phyloP scores from a whole-genome alignment of 30 jellyfish, hydroid and myxozoan species.

The Cassiopea andromeda region DNA sequence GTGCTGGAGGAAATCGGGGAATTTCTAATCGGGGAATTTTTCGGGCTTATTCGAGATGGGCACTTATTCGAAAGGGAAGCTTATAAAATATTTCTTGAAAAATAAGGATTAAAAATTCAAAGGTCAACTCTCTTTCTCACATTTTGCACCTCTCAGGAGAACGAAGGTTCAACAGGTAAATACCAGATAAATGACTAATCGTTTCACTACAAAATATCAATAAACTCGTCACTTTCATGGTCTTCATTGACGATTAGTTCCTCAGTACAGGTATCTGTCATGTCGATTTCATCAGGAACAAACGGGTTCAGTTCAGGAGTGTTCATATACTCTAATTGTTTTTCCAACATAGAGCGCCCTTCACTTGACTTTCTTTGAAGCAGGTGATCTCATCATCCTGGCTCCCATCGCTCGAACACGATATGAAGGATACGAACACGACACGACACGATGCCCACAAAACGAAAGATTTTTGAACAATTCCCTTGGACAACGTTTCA shows the following conservation, averaged over 20 bases:
- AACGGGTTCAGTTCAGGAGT: constrained; percentile 79
- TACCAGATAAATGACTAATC: background rate
- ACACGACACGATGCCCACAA: constrained; percentile 26
- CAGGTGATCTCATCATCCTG: constrained; percentile 83
- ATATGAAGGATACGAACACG: background rate
- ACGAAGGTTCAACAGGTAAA: too few relatives aligned
- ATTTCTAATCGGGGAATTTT: too few relatives aligned
- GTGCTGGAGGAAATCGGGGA: too few relatives aligned
- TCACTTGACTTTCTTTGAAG: constrained; percentile 77
- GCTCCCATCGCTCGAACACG: constrained; percentile 69
- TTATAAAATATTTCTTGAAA: too few relatives aligned
- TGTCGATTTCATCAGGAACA: constrained; percentile 73
- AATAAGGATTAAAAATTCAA: too few relatives aligned
- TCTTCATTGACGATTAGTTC: constrained; percentile 69
- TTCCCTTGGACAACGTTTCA: background rate
- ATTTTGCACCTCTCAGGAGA: too few relatives aligned
- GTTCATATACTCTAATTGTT: constrained; percentile 72
- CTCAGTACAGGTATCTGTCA: constrained; percentile 60
- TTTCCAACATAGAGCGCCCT: constrained; percentile 69
- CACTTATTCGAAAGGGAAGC: too few relatives aligned
- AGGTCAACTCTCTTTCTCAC: too few relatives aligned
- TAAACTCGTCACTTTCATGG: constrained; percentile 73
- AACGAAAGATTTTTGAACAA: constrained; percentile 54
- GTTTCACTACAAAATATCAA: constrained; percentile 57
- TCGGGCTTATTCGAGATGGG: too few relatives aligned